Evolutionary conservation across 2,113 vertebrate genomes (phyloP), one percentile per base, ranked within the genome.

Genomic region (Thryonomys swinderianus): DNA sequence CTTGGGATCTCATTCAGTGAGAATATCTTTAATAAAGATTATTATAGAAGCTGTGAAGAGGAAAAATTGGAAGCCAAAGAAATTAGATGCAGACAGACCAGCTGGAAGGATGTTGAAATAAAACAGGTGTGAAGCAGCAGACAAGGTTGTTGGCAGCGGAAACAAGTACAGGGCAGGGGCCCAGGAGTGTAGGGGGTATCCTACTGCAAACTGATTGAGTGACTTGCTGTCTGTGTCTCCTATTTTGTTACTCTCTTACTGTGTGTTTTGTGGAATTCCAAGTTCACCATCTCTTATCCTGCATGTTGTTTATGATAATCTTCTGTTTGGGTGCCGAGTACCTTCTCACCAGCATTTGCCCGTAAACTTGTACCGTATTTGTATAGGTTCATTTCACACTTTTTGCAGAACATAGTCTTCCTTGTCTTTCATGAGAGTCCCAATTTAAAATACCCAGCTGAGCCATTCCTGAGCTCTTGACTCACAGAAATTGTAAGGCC

Each of bases 21-120:
- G 40, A 92, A 95, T 27, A 53, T 88, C 64, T 86, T 57, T 85
- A 32, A 42, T 85, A 79, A 82, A 94, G 61, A 92, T 93, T 84
- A 67, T 92, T 89, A 30, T 88, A 78, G 76, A 73, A 88, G 25
- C 69, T 91, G 42, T 90, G 82, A 66, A 45, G 40, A 82, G 30
- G 32, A 85, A 73, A 71, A 82, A 53, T 79, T 92, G 80, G 69
- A 96, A 95, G 74, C 37, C 73, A 91, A 53, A 94, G 71, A 88
- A 94, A 80, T 97, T 82, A 82, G 89, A 93, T 90, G 66, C 78
- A 66, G 59, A 88, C 71, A 69, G 73, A 88, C 89, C 92, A 97
- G 87, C 86, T 96, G 94, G 83, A 91, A 69, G 32, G 32, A 21
- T 34, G 14, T 86, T 82, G 61, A 83, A 90, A 80, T 95, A 84